A percentile compares a stretch with the other conserved stretches of the same genome.
These are phyloP conservation scores for Bombus breviceps DNA, from an alignment of 1,140 invertebrate genomes.

Conservation along the genomic window DNA sequence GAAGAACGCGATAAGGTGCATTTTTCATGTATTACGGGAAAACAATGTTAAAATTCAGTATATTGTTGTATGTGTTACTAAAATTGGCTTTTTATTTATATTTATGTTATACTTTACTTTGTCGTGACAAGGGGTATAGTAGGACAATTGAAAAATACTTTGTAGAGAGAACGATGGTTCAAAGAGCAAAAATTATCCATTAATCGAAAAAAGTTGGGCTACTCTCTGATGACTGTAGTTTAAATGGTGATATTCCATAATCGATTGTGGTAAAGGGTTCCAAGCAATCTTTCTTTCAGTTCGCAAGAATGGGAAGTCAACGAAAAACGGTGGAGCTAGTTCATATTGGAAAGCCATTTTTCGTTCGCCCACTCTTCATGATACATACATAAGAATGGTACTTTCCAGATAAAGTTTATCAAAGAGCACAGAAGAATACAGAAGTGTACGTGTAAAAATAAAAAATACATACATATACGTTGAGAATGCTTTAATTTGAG, in stretches of 20 bases:
- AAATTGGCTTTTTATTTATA: background rate
- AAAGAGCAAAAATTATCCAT: background rate
- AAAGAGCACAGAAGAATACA: background rate
- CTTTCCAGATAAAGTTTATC: slow-evolving; percentile 38
- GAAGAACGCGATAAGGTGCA: no score
- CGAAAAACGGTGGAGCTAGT: slow-evolving; percentile 13
- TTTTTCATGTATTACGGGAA: no score
- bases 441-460: background rate
- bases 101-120: background rate
- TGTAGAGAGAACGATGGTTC: background rate
- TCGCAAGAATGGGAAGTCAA: slow-evolving; percentile 35
- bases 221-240: background rate
- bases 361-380: slow-evolving; percentile 35
- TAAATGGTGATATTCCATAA: slow-evolving; percentile 25
- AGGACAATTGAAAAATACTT: background rate
- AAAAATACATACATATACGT: background rate
- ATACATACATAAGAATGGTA: background rate
- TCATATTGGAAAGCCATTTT: slow-evolving; percentile 56
- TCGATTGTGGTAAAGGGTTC: background rate
- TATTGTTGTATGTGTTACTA: no score
- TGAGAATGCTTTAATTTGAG: no score
- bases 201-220: background rate
- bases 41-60: no score
- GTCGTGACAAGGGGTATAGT: no score
- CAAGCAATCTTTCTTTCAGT: slow-evolving; percentile 15